Percentiles rank a stretch among this genome's conserved stretches.
These are phyloP conservation scores for Lamproptera curius DNA, from an alignment of 2,888 invertebrate species.

Conservation along the genomic window DNA sequence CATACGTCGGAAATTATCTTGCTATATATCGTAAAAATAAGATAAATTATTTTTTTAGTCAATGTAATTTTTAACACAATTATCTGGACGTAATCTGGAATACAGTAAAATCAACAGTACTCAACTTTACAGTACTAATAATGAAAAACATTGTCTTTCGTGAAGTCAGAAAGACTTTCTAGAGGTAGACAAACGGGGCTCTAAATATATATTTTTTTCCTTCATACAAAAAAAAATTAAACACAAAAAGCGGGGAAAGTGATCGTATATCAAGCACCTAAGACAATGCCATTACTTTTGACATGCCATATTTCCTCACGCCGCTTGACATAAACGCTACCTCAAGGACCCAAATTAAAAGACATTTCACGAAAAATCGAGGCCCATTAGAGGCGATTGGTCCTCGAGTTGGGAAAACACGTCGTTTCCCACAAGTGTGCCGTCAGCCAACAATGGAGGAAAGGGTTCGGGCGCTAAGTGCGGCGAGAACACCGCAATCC, in stretches of 20 bases:
- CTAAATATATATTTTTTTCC: too few relatives aligned
- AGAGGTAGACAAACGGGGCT: too few relatives aligned
- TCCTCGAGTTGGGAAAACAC: constrained; percentile 12
- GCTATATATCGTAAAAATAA: not conserved
- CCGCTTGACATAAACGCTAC: too few relatives aligned
- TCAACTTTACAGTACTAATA: not conserved
- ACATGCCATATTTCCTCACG: too few relatives aligned
- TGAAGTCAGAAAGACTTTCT: too few relatives aligned
- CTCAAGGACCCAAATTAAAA: too few relatives aligned
- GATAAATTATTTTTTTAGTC: not conserved
- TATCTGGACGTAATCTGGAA: not conserved
- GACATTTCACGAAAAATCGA: too few relatives aligned
- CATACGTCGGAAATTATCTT: constrained; percentile 1
- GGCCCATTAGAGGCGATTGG: constrained; percentile 9
- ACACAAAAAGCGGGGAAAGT: too few relatives aligned
- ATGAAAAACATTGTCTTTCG: too few relatives aligned
- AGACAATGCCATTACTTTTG: too few relatives aligned
- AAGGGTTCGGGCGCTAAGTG: constrained; percentile 37
- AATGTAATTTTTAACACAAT: not conserved
- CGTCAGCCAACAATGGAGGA: constrained; percentile 28
- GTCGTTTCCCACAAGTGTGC: constrained; percentile 20
- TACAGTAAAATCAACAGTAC: not conserved
- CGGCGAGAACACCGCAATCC: constrained; percentile 50
- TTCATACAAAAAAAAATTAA: too few relatives aligned
- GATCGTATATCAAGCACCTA: too few relatives aligned